These are phyloP conservation scores for Noctua janthe DNA, from an alignment of 2,888 invertebrate species.

Conservation along the genomic window DNA sequence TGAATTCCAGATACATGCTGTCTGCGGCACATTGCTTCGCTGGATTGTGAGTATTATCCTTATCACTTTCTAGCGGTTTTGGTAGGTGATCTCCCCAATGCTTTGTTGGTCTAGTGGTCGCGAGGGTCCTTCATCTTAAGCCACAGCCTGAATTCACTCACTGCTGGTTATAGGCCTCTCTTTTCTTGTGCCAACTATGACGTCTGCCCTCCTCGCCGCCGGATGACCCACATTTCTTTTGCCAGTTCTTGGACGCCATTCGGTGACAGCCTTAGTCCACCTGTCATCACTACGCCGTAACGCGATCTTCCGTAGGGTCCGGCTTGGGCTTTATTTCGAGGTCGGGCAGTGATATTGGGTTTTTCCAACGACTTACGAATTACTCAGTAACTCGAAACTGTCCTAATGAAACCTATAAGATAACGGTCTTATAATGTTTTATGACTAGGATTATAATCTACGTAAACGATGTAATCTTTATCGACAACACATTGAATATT, in stretches of 20 bases:
- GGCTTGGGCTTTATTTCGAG: not conserved
- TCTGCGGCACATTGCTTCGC: constrained; percentile 73
- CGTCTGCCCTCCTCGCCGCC: too few relatives aligned
- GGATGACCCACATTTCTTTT: too few relatives aligned
- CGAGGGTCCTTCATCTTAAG: not conserved
- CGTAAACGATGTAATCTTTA: constrained; percentile 22
- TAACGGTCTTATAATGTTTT: not conserved
- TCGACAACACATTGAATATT: constrained; percentile 3
- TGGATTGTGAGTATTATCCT: constrained; percentile 61
- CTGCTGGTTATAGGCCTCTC: too few relatives aligned
- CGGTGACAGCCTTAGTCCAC: too few relatives aligned
- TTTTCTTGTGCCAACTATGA: too few relatives aligned
- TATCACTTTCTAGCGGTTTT: not conserved
- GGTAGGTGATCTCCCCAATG: not conserved
- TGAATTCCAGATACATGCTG: constrained; percentile 57
- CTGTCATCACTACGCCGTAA: too few relatives aligned
- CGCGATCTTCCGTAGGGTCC: too few relatives aligned
- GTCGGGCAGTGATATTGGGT: not conserved
- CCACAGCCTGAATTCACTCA: too few relatives aligned
- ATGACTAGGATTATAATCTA: constrained; percentile 2
- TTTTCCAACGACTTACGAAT: not conserved
- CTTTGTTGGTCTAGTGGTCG: not conserved
- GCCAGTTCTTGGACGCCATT: too few relatives aligned
- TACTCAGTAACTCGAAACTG: not conserved
- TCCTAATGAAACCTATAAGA: not conserved